A percentile compares a stretch with the other conserved stretches of the same genome.
These are phyloP conservation scores for Thalassarche chlororhynchos DNA, from an alignment of 2,113 vertebrate species.

Conservation along the genomic window DNA sequence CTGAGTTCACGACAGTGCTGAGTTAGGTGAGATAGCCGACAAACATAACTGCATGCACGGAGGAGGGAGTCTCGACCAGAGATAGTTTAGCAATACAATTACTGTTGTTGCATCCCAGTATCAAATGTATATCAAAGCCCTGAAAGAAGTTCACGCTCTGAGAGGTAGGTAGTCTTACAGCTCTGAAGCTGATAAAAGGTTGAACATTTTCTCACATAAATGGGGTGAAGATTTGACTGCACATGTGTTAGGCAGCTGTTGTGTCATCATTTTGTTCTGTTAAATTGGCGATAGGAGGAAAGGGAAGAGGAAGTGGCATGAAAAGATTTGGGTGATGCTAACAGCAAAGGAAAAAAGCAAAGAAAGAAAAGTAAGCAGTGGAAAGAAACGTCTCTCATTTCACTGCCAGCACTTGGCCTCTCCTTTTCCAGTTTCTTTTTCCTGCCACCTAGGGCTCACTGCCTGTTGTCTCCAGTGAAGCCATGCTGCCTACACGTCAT, in stretches of 20 bases:
- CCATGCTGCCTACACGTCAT: not conserved
- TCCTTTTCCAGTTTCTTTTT: not conserved
- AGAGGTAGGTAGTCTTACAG: not conserved
- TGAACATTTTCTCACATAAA: not conserved
- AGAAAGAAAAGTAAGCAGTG: not conserved
- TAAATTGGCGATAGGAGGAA: not conserved
- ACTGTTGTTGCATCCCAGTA: not conserved
- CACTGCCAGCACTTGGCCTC: not conserved
- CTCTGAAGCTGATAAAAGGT: not conserved
- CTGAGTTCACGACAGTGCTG: not conserved
- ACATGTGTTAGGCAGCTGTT: not conserved
- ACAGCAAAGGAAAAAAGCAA: not conserved
- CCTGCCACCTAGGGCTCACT: not conserved
- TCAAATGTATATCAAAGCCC: not conserved
- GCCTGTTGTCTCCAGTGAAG: not conserved
- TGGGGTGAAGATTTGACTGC: not conserved
- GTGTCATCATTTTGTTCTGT: not conserved
- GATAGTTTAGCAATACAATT: not conserved
- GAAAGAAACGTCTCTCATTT: not conserved
- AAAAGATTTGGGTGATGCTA: not conserved
- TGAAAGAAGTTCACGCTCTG: not conserved
- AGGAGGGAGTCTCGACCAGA: not conserved
- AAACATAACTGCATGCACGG: rapidly evolving
- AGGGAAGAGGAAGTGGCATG: not conserved
- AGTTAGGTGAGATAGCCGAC: not conserved